Evolutionary conservation across 2,797 vertebrate species (phyloP), one percentile per base, ranked within the genome.

Genomic region (Melanotaenia boesemani): DNA sequence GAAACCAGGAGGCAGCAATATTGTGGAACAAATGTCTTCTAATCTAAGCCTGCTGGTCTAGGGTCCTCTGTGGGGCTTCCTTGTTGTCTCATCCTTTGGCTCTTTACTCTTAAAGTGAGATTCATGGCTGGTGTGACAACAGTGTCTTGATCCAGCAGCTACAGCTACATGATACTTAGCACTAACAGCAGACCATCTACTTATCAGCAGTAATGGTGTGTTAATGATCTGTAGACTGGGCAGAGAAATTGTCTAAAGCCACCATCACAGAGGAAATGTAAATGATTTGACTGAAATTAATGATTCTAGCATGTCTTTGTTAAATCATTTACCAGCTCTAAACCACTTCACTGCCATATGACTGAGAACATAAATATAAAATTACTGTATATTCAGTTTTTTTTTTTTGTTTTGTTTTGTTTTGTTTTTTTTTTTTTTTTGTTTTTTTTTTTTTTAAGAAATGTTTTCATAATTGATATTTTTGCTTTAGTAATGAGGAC

Each of bases 1-100:
- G 91, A 94, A 95, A 95, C 93, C 95, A 96, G 95, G 95, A 95
- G 94, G 95, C 95, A 92, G 93, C 94, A 95, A 95, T 95, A 93
- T 83, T 90, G 94, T 93, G 92, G 92, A 97, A 95, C 95, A 96
- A 97, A 96, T 94, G 94, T 93, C 90, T 90, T 93, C 94, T 96
- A 96, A 95, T 95, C 93, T 94, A 93, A 95, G 93, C 95, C 95
- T 95, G 95, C 95, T 95, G 94, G 77, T 86, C 89, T 50, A 66
- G 90, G 90, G 91, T 87, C 82, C 46, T 85, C 92, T 73, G 81
- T 90, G 91, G 91, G 92, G 90, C 89, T 86, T 86, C 72, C 64
- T 79, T 6, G 37, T 84, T 75, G 74, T 84, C 69, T 62, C 60
- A 54, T 82, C 71, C 62, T 62, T 74, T 63, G 61, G 12, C 34